Percentiles rank a stretch among this genome's conserved stretches.
phyloP scores from a whole-genome alignment of 2,888 invertebrate genomes.

The Tipula helvola region DNA sequence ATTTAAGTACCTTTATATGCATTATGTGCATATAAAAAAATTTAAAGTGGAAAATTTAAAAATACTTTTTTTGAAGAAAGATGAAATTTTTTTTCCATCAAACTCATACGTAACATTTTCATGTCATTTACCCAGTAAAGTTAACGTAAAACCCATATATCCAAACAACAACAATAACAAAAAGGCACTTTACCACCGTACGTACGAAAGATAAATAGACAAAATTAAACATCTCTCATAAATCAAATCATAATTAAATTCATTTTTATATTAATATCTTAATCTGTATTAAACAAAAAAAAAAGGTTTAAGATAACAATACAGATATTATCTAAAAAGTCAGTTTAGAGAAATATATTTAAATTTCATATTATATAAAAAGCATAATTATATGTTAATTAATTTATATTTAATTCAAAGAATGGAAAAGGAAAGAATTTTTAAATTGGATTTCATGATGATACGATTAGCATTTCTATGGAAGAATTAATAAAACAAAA shows the following conservation, averaged over 20 bases:
- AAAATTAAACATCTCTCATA: background rate
- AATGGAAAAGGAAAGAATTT: background rate
- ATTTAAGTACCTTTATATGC: background rate
- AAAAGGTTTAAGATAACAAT: background rate
- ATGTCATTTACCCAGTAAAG: background rate
- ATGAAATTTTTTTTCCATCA: background rate
- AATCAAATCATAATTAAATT: background rate
- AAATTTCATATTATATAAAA: background rate
- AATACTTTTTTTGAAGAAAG: background rate
- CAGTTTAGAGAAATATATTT: background rate
- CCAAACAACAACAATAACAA: background rate
- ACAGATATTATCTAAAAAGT: background rate
- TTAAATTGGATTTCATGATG: constrained; percentile 7
- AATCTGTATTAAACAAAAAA: background rate
- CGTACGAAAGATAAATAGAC: background rate
- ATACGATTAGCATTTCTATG: background rate
- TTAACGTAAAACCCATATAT: background rate
- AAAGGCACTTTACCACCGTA: background rate
- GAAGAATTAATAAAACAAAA: background rate
- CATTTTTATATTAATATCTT: background rate
- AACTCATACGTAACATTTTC: background rate
- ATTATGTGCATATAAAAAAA: background rate
- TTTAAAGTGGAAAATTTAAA: background rate
- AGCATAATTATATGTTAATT: constrained; percentile 7
- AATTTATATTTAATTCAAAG: constrained; percentile 6